These are phyloP conservation scores for Acrobasis consociella DNA, from an alignment of 2,888 invertebrate species.

Conservation along the genomic window DNA sequence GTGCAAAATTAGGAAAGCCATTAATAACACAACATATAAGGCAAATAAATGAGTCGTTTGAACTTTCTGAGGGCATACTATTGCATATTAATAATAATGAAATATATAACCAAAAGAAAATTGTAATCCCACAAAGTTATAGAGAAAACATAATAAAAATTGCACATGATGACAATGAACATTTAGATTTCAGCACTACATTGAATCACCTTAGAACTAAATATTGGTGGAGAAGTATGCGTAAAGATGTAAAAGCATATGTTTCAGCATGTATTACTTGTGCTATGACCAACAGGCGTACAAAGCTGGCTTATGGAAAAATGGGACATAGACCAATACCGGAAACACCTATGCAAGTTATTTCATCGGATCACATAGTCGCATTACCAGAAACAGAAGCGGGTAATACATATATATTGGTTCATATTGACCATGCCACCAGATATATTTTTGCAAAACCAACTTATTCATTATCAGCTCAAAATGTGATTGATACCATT, in stretches of 20 bases:
- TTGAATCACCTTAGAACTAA: neutral
- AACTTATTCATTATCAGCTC: no score
- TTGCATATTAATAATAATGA: neutral
- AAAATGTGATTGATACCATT: constrained; percentile 17
- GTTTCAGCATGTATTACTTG: constrained; percentile 23
- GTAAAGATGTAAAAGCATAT: constrained; percentile 24
- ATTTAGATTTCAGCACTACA: constrained; percentile 17
- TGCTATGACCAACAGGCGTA: neutral
- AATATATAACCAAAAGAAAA: neutral
- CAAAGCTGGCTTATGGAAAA: constrained; percentile 25
- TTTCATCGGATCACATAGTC: neutral
- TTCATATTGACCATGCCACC: constrained; percentile 30
- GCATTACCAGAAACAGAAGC: neutral
- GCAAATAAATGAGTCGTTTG: constrained; percentile 3
- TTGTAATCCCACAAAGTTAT: neutral
- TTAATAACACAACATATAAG: neutral
- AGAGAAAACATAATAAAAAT: constrained; percentile 28
- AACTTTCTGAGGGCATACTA: neutral
- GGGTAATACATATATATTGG: constrained; percentile 29
- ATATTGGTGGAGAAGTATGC: constrained; percentile 25
- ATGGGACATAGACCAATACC: constrained; percentile 23
- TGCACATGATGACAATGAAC: constrained; percentile 26
- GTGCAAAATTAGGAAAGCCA: neutral
- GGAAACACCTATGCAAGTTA: constrained; percentile 25
- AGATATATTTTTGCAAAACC: constrained; percentile 27